phyloP scores from a whole-genome alignment of 2,888 invertebrate species.

The Drosophila macrospina region DNA sequence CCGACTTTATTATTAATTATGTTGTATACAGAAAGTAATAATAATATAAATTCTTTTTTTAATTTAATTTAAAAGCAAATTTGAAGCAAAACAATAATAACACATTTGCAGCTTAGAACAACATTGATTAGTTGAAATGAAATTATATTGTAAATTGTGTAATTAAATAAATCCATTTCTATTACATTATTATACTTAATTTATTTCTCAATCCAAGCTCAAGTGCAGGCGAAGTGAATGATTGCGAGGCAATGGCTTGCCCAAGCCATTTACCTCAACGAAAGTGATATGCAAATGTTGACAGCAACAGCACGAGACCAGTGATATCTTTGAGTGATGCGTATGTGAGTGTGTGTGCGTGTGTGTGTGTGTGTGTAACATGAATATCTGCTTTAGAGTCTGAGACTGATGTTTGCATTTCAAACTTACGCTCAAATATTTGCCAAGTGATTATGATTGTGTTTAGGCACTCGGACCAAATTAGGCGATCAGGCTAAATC shows the following conservation, averaged over 20 bases:
- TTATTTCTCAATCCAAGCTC: not conserved
- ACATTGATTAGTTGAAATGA: not conserved
- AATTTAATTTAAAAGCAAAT: too few relatives aligned
- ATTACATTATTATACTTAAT: not conserved
- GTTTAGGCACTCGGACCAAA: slow-evolving; percentile 40
- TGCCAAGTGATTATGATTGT: slow-evolving; percentile 32
- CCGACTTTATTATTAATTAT: too few relatives aligned
- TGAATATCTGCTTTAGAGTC: slow-evolving; percentile 15
- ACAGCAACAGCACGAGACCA: slow-evolving; percentile 67
- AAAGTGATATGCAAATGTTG: slow-evolving; percentile 77
- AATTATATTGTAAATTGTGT: too few relatives aligned
- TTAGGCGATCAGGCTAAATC: slow-evolving; percentile 39
- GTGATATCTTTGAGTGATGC: slow-evolving; percentile 15
- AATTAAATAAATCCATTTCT: too few relatives aligned
- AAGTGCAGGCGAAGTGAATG: slow-evolving; percentile 24
- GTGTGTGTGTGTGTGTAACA: slow-evolving; percentile 23
- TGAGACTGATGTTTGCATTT: slow-evolving; percentile 23
- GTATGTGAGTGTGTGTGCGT: not conserved
- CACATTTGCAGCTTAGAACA: too few relatives aligned
- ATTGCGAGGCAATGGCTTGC: slow-evolving; percentile 21
- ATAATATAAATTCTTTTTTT: too few relatives aligned
- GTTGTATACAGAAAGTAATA: too few relatives aligned
- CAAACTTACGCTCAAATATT: slow-evolving; percentile 43
- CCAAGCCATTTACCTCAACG: slow-evolving; percentile 37
- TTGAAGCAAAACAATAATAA: too few relatives aligned